A percentile compares a stretch with the other conserved stretches of the same genome.
Evolutionary conservation across 35 echinoderm and acorn worm species (phyloP).

Genomic region (Holothuria glaberrima): DNA sequence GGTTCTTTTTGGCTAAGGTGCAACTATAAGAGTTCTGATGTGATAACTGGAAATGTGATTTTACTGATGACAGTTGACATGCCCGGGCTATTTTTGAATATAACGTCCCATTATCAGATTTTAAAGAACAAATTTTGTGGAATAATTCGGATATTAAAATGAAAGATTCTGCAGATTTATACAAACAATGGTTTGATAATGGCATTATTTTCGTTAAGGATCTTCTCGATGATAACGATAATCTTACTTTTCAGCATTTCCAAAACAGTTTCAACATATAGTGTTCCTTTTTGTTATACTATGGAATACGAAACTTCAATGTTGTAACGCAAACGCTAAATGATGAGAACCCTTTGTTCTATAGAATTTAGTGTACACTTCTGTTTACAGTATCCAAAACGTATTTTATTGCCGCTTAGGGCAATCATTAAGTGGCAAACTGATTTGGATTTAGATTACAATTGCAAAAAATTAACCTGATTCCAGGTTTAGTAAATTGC

Average conservation of each 20-base stretch:
- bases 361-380: no score
- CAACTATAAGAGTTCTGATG: neutral
- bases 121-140: neutral
- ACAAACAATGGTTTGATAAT: neutral
- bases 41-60: neutral
- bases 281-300: constrained; percentile 14
- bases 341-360: neutral
- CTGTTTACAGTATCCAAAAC: neutral
- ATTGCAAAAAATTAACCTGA: no score
- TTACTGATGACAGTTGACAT: neutral
- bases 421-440: neutral
- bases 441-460: neutral
- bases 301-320: constrained; percentile 1
- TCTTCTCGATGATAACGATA: neutral
- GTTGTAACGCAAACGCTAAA: neutral
- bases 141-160: neutral
- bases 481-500: neutral
- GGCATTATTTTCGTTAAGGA: neutral
- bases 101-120: neutral
- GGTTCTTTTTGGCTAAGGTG: neutral
- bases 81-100: neutral
- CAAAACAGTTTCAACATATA: neutral
- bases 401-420: neutral
- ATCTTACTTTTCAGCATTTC: neutral
- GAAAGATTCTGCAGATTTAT: neutral